Percentiles rank a stretch among this genome's conserved stretches.
phyloP scores from a whole-genome alignment of 2,797 vertebrate genomes.

The Eremophila alpestris region DNA sequence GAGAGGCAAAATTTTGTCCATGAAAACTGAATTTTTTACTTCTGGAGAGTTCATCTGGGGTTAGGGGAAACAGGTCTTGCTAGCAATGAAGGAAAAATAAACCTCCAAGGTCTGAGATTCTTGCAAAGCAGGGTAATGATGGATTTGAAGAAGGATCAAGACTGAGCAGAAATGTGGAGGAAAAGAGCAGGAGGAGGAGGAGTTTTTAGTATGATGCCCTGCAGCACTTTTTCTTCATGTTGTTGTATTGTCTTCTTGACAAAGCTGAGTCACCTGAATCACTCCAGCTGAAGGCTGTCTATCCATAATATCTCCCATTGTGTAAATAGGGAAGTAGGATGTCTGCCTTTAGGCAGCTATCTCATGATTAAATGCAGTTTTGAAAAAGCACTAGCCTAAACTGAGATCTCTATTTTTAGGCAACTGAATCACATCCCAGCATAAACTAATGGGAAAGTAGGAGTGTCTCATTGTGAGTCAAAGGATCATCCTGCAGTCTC shows the following conservation, averaged over 20 bases:
- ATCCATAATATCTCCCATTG: not conserved
- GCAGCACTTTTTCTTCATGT: not conserved
- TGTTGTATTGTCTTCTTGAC: not conserved
- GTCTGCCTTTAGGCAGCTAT: not conserved
- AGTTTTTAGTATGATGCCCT: not conserved
- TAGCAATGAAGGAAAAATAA: not conserved
- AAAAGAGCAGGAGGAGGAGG: not conserved
- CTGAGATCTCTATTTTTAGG: not conserved
- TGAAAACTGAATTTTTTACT: not conserved
- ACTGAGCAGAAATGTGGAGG: not conserved
- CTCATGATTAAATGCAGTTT: not conserved
- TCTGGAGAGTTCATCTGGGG: not conserved
- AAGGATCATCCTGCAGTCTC: not conserved
- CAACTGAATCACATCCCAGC: not conserved
- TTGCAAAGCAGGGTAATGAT: not conserved
- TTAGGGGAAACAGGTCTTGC: not conserved
- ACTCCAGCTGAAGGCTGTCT: not conserved
- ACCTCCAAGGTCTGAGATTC: accelerated
- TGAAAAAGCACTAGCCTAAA: not conserved
- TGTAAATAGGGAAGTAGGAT: not conserved
- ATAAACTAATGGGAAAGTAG: not conserved
- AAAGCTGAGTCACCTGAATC: not conserved
- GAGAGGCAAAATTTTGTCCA: not conserved
- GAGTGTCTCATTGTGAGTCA: not conserved
- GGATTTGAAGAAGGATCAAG: not conserved